These are phyloP conservation scores for Ispidina picta DNA, from an alignment of 2,797 vertebrate species.

Conservation along the genomic window DNA sequence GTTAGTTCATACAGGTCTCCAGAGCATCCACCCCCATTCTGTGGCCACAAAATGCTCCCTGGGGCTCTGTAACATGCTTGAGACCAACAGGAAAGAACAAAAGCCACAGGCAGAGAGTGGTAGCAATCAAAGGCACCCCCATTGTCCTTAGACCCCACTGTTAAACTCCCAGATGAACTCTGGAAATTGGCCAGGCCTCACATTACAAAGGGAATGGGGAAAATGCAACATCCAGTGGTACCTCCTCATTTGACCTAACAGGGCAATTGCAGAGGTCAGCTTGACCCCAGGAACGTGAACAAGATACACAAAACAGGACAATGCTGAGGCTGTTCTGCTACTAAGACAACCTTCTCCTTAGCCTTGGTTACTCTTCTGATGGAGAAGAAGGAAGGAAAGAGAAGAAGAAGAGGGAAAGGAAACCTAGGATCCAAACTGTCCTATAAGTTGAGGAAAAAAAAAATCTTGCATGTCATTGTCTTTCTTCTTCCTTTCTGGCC, in stretches of 20 bases:
- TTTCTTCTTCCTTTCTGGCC: background rate
- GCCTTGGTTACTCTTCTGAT: background rate
- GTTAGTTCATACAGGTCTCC: background rate
- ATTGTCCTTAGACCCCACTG: background rate
- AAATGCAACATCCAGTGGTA: background rate
- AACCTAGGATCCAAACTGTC: background rate
- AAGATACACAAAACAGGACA: background rate
- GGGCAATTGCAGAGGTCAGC: background rate
- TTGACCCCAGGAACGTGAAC: background rate
- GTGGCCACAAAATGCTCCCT: background rate
- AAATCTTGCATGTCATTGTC: background rate
- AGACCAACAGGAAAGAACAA: slow-evolving; percentile 20
- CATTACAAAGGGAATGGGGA: background rate
- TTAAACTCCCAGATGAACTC: background rate
- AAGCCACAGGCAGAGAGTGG: background rate
- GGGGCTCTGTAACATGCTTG: background rate
- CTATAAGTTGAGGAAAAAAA: background rate
- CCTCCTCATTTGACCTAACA: background rate
- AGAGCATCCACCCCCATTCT: background rate
- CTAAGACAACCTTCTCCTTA: background rate
- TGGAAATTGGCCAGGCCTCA: slow-evolving; percentile 5
- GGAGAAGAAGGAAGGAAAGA: too few relatives aligned
- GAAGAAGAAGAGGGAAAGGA: background rate
- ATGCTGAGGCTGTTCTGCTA: background rate
- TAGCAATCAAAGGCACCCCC: background rate